Percentiles rank a stretch among this genome's conserved stretches.
Conservation (phyloP, 2,797 vertebrate species). For the Coilia nasus region DNA sequence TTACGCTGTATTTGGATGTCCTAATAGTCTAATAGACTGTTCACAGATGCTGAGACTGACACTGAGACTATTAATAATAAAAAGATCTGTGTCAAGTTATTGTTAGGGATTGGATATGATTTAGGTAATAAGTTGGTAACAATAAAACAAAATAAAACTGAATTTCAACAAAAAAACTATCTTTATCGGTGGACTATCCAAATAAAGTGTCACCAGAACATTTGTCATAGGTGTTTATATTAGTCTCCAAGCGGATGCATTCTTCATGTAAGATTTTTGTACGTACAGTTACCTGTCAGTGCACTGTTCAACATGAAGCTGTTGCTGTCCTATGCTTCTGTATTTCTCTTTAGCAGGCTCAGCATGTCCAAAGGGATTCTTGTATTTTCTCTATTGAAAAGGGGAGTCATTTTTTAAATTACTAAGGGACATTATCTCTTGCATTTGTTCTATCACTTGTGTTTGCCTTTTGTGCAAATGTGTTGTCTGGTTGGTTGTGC, state of each 20-base stretch:
- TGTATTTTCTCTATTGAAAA: conserved; percentile 38
- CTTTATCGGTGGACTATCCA: too few relatives aligned
- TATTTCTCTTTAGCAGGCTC: not conserved
- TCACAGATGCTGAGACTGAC: too few relatives aligned
- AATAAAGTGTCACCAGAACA: too few relatives aligned
- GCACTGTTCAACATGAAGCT: conserved; percentile 1
- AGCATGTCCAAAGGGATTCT: not conserved
- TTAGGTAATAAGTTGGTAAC: too few relatives aligned
- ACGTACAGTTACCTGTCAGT: not conserved
- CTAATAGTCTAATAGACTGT: too few relatives aligned
- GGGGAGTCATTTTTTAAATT: conserved; percentile 35
- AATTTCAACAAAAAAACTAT: too few relatives aligned
- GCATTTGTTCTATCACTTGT: conserved; percentile 17
- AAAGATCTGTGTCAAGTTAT: too few relatives aligned
- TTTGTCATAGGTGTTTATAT: not conserved
- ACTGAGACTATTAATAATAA: too few relatives aligned
- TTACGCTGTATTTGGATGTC: too few relatives aligned
- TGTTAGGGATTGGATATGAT: too few relatives aligned
- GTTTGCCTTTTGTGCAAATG: conserved; percentile 34
- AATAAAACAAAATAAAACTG: too few relatives aligned
- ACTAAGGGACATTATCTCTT: conserved; percentile 26
- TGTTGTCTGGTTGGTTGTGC: conserved; percentile 1
- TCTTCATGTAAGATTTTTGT: not conserved
- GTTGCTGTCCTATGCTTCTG: not conserved
- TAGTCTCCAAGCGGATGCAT: not conserved